Percentiles rank a stretch among this genome's conserved stretches.
Evolutionary conservation across 2,113 vertebrate genomes (phyloP).

Genomic region (Neomonachus schauinslandi): DNA sequence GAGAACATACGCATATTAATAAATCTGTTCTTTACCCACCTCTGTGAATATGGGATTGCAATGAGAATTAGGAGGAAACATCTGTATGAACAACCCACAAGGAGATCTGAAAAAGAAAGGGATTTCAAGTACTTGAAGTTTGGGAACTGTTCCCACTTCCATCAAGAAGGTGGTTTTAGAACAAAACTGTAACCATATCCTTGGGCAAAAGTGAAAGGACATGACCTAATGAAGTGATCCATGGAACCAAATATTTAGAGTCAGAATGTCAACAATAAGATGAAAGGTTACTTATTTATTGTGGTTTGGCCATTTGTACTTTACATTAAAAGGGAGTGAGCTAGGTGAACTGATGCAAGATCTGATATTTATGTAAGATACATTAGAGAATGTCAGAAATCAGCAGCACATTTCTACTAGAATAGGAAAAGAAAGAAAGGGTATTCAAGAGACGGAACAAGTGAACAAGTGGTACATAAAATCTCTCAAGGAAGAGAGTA

Average conservation of each 20-base stretch:
- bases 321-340: neutral
- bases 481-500: neutral
- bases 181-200: neutral
- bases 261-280: neutral
- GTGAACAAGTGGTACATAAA: neutral
- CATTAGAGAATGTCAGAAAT: neutral
- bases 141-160: neutral
- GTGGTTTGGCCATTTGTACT: neutral
- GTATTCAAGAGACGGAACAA: neutral
- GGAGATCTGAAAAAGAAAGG: constrained; percentile 18
- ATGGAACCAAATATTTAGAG: neutral
- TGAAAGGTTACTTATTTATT: neutral
- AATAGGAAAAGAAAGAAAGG: neutral
- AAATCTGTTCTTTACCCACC: neutral
- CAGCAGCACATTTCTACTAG: neutral
- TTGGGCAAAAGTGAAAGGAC: neutral
- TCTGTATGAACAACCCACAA: neutral
- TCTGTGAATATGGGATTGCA: neutral
- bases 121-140: neutral
- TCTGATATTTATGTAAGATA: neutral
- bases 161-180: neutral
- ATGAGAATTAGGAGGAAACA: neutral
- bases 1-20: neutral
- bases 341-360: neutral
- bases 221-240: neutral